Evolutionary conservation across 2,113 vertebrate genomes (phyloP).

Genomic region (Tapirus terrestris): DNA sequence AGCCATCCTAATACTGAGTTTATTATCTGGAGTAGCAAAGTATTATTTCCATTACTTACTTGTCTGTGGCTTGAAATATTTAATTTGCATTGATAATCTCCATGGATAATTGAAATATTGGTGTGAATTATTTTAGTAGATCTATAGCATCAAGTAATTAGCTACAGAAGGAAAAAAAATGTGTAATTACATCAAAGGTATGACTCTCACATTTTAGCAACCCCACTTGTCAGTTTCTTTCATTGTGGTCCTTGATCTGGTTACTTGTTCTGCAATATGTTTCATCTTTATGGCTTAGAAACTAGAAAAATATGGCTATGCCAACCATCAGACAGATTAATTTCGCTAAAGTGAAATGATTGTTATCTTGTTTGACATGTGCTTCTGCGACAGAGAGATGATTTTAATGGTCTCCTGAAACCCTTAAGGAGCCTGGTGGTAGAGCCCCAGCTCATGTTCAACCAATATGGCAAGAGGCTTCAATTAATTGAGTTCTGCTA

Average conservation of each 20-base stretch:
- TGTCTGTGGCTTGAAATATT: not conserved
- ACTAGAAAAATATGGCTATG: not conserved
- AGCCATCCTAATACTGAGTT: not conserved
- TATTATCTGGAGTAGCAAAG: not conserved
- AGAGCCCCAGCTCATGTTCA: not conserved
- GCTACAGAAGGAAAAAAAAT: not conserved
- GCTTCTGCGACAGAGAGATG: not conserved
- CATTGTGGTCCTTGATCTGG: not conserved
- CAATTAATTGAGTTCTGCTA: not conserved
- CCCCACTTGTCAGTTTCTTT: not conserved
- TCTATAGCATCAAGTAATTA: not conserved
- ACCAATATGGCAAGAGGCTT: not conserved
- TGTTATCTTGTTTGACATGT: constrained; percentile 13
- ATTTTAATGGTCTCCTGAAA: constrained; percentile 19
- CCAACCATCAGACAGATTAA: constrained; percentile 9
- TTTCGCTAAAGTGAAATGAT: not conserved
- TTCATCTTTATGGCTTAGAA: constrained; percentile 22
- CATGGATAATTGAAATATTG: not conserved
- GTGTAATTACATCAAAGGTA: not conserved
- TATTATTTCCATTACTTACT: not conserved
- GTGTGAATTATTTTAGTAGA: not conserved
- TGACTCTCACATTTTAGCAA: not conserved
- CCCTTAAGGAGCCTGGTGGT: not conserved
- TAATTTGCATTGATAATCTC: not conserved
- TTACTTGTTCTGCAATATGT: not conserved